Evolutionary conservation across 2,888 invertebrate species (phyloP).

Genomic region (Drosophila infuscata): DNA sequence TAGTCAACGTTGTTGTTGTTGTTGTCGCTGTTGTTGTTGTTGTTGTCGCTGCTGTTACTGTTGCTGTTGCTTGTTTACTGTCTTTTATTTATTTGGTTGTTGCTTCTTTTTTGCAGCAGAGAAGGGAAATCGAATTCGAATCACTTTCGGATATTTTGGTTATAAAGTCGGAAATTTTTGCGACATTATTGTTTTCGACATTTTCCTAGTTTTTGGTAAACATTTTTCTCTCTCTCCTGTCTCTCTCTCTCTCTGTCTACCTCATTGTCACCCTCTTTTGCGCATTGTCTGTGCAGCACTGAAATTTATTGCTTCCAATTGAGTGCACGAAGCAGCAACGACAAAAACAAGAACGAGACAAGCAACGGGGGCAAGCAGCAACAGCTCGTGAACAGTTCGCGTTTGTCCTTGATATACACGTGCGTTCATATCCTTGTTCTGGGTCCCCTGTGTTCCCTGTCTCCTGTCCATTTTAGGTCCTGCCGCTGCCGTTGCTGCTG

Average conservation of each 20-base stretch:
- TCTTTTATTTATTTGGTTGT: slow-evolving; percentile 68
- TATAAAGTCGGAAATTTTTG: slow-evolving; percentile 82
- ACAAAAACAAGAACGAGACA: slow-evolving; percentile 34
- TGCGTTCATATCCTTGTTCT: slow-evolving; percentile 59
- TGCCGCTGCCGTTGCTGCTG: background rate
- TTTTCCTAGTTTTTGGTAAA: slow-evolving; percentile 74
- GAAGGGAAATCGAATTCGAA: slow-evolving; percentile 84
- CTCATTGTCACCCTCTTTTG: slow-evolving; percentile 37
- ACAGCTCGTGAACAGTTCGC: slow-evolving; percentile 72
- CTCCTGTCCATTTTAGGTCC: slow-evolving; percentile 7
- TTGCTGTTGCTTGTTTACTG: slow-evolving; percentile 64
- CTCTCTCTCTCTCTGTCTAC: slow-evolving; percentile 2
- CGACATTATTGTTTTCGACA: slow-evolving; percentile 81
- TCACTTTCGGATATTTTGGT: slow-evolving; percentile 84
- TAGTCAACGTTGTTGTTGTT: slow-evolving; percentile 29
- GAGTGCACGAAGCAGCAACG: slow-evolving; percentile 72
- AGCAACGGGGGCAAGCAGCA: slow-evolving; percentile 34
- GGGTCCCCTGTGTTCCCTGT: slow-evolving; percentile 20
- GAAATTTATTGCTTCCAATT: slow-evolving; percentile 84
- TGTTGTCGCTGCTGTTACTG: slow-evolving; percentile 54
- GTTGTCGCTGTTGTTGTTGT: slow-evolving; percentile 38
- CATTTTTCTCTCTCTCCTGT: slow-evolving; percentile 31
- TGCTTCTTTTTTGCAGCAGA: slow-evolving; percentile 18
- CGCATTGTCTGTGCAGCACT: slow-evolving; percentile 66
- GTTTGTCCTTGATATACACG: slow-evolving; percentile 79